Conservation (phyloP, 2,888 invertebrate genomes). For the Carpatolechia fugitivella region DNA sequence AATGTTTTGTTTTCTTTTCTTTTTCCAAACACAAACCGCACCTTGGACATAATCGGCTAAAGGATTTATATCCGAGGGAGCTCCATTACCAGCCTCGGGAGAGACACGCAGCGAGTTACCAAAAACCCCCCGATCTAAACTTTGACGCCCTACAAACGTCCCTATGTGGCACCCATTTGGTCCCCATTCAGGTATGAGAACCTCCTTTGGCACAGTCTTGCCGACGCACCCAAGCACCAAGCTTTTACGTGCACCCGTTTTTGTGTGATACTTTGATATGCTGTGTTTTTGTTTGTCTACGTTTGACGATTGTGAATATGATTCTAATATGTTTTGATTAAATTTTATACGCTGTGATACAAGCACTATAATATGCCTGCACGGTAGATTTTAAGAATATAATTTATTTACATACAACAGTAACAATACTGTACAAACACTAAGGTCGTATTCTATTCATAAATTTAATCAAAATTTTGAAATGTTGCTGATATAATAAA, state of each 20-base stretch:
- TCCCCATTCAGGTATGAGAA: slow-evolving; percentile 76
- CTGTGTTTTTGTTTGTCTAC: slow-evolving; percentile 31
- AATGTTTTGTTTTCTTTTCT: slow-evolving; percentile 80
- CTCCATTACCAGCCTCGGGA: slow-evolving; percentile 85
- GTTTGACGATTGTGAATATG: slow-evolving; percentile 15
- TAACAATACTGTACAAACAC: too few species aligned
- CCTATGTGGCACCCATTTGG: slow-evolving; percentile 72
- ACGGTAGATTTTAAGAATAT: slow-evolving; percentile 42
- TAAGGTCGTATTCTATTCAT: too few species aligned
- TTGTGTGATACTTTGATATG: slow-evolving; percentile 48
- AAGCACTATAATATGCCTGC: slow-evolving; percentile 36
- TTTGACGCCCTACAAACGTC: slow-evolving; percentile 74
- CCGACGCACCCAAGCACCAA: slow-evolving; percentile 65
- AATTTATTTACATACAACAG: background rate
- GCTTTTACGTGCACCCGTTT: slow-evolving; percentile 69
- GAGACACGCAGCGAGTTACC: slow-evolving; percentile 81
- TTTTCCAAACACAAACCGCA: slow-evolving; percentile 78
- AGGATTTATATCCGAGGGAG: slow-evolving; percentile 78
- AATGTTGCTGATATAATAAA: too few species aligned
- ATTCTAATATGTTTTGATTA: background rate
- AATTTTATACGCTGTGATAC: background rate
- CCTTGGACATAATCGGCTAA: slow-evolving; percentile 74
- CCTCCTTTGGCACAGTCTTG: slow-evolving; percentile 62
- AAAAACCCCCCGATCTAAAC: slow-evolving; percentile 77
- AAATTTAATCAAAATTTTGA: too few species aligned